Evolutionary conservation across 2,888 invertebrate species (phyloP), one percentile per base, ranked within the genome.

Genomic region (Eupithecia abbreviata): DNA sequence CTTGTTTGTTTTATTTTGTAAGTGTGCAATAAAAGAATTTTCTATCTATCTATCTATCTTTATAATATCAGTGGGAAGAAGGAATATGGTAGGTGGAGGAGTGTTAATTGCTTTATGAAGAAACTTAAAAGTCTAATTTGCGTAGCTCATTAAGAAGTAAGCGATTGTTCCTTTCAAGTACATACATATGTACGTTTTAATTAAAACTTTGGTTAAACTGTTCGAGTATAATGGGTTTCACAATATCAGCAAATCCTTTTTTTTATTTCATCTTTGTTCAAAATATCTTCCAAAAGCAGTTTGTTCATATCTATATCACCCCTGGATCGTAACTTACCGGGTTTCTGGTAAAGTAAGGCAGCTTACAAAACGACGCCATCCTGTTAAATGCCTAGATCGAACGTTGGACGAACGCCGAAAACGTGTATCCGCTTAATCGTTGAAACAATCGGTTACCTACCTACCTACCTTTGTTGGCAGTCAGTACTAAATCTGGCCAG

Each of bases 101-200:
- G 72, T 69, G 74, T 77, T 77, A 74, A 77, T 74, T 72, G 72
- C 70, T 77, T 73, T 72, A 75, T 77, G 74, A 73, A 73, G 70
- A 75, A 77, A 71, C 47, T 72, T 74, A 74, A 45, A 49, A 66
- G 51, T 72, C 66, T 75, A 70, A 71, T 72, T 75, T 75, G 51
- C 72, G 13, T 43, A 74, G 75, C 77, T 75, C 75, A 73, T 75
- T 77, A 77, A 4, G 62, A 72, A 72, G 75, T 70, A 75, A 73
- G 73, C 62, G 73, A 71, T 73, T 75, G 73, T 73, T 71, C 71
- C 47, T 51, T 49, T 18, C 49, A 75, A 75, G 71, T 62, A 62
- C 30, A 68, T 62, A 62, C 30, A 68, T 76, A 45, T 49, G 67
- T 71, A 45, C 62, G 67, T 71, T 71, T 73, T 76, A 73, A 75